Percentiles rank a stretch among this genome's conserved stretches.
Conservation (phyloP, 2,797 vertebrate genomes). For the Syngnathus acus region DNA sequence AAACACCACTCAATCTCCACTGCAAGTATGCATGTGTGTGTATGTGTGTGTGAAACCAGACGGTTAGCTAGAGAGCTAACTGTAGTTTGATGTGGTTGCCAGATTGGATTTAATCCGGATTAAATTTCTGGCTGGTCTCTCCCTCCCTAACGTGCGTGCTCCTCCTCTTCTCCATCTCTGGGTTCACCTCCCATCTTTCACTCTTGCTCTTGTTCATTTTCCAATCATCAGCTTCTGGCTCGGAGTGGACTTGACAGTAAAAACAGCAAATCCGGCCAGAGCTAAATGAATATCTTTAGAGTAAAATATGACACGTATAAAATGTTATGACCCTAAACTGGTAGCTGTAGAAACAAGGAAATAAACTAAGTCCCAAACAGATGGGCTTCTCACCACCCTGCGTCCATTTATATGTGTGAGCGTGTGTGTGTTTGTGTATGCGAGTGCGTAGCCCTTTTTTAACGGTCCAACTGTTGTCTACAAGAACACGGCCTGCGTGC, state of each 20-base stretch:
- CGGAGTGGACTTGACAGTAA: slow-evolving; percentile 34
- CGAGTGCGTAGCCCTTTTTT: slow-evolving; percentile 28
- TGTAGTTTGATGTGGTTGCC: slow-evolving; percentile 82
- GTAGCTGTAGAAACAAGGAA: slow-evolving; percentile 40
- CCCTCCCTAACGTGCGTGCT: slow-evolving; percentile 20
- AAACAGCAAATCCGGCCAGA: slow-evolving; percentile 36
- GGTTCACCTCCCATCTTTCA: slow-evolving; percentile 22
- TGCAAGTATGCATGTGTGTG: slow-evolving; percentile 15
- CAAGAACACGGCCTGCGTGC: background rate
- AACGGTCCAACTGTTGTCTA: slow-evolving; percentile 38
- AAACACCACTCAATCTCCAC: slow-evolving; percentile 70
- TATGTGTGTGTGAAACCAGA: slow-evolving; percentile 57
- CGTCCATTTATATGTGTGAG: slow-evolving; percentile 29
- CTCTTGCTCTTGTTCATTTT: slow-evolving; percentile 30
- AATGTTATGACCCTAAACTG: slow-evolving; percentile 59
- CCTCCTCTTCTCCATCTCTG: slow-evolving; percentile 22
- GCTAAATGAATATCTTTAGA: slow-evolving; percentile 48
- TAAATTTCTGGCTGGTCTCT: slow-evolving; percentile 56
- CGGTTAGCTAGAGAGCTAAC: slow-evolving; percentile 81
- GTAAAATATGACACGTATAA: slow-evolving; percentile 56
- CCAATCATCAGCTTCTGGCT: slow-evolving; percentile 37
- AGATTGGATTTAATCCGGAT: slow-evolving; percentile 94
- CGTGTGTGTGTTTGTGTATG: too few relatives aligned
- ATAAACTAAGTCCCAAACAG: slow-evolving; percentile 52
- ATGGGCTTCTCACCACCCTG: slow-evolving; percentile 40